These are phyloP conservation scores for Dendropsophus ebraccatus DNA, from an alignment of 2,113 vertebrate genomes.

Conservation along the genomic window DNA sequence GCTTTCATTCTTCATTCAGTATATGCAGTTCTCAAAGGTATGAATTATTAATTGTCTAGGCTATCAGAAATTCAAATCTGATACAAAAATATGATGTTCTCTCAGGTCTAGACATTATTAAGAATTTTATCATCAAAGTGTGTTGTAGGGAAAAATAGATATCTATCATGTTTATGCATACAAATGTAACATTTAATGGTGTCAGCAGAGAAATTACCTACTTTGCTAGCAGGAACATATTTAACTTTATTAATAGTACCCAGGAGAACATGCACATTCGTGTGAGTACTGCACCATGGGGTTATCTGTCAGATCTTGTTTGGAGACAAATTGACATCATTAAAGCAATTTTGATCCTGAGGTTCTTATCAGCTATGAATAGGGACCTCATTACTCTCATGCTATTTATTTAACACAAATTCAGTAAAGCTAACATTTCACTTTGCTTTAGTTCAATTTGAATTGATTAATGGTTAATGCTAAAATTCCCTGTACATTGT, in stretches of 20 bases:
- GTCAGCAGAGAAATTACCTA: slow-evolving; percentile 6
- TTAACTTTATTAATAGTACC: slow-evolving; percentile 40
- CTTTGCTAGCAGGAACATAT: not conserved
- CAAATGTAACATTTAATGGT: slow-evolving; percentile 6
- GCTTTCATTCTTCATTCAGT: not conserved
- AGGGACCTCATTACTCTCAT: slow-evolving; percentile 18
- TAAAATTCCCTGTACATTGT: not conserved
- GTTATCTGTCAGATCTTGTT: slow-evolving; percentile 19
- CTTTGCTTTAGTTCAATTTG: not conserved
- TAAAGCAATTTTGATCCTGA: slow-evolving; percentile 5
- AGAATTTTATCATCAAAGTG: slow-evolving; percentile 35
- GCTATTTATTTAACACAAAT: slow-evolving; percentile 18
- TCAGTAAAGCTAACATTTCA: not conserved
- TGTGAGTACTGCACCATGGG: not conserved
- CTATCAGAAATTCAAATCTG: slow-evolving; percentile 23
- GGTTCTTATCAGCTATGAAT: not conserved
- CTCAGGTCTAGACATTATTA: slow-evolving; percentile 19
- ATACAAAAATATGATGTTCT: slow-evolving; percentile 25
- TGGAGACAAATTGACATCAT: slow-evolving; percentile 14
- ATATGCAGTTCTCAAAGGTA: not conserved
- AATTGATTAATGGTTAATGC: not conserved
- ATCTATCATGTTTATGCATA: slow-evolving; percentile 31
- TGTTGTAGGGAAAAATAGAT: slow-evolving; percentile 29
- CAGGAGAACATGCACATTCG: slow-evolving; percentile 11
- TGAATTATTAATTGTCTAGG: slow-evolving; percentile 12